Evolutionary conservation across 1,140 invertebrate genomes (phyloP).

Genomic region (Cyrtorhinus lividipennis): DNA sequence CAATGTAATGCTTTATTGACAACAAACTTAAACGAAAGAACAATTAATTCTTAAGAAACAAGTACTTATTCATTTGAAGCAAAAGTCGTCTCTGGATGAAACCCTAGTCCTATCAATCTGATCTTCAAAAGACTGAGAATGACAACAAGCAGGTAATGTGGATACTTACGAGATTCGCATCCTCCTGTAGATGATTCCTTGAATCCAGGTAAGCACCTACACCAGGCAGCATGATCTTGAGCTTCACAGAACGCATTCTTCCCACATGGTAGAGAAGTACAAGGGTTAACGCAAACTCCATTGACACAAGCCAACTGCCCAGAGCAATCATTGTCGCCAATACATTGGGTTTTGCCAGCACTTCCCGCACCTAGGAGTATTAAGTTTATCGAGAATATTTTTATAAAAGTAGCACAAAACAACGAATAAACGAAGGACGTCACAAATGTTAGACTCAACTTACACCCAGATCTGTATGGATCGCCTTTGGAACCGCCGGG

Average conservation of each 20-base stretch:
- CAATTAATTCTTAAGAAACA: too few species aligned
- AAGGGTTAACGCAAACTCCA: slow-evolving; percentile 66
- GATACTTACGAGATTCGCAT: slow-evolving; percentile 56
- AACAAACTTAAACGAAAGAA: slow-evolving; percentile 5
- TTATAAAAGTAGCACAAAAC: too few species aligned
- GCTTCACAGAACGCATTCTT: slow-evolving; percentile 73
- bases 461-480: slow-evolving; percentile 67
- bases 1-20: not conserved
- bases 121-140: too few species aligned
- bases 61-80: too few species aligned
- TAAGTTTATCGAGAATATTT: too few species aligned
- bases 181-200: slow-evolving; percentile 55
- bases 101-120: too few species aligned
- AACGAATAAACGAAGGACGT: too few species aligned
- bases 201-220: slow-evolving; percentile 68
- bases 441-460: slow-evolving; percentile 25
- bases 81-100: too few species aligned
- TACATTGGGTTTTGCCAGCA: slow-evolving; percentile 39
- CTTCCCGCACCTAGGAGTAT: slow-evolving; percentile 12
- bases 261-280: slow-evolving; percentile 59
- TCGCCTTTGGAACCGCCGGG: slow-evolving; percentile 65
- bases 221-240: slow-evolving; percentile 76
- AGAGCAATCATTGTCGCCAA: slow-evolving; percentile 58
- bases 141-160: too few species aligned
- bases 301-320: slow-evolving; percentile 60